Conservation (phyloP, 2,797 vertebrate species). For the Sternotherus odoratus region DNA sequence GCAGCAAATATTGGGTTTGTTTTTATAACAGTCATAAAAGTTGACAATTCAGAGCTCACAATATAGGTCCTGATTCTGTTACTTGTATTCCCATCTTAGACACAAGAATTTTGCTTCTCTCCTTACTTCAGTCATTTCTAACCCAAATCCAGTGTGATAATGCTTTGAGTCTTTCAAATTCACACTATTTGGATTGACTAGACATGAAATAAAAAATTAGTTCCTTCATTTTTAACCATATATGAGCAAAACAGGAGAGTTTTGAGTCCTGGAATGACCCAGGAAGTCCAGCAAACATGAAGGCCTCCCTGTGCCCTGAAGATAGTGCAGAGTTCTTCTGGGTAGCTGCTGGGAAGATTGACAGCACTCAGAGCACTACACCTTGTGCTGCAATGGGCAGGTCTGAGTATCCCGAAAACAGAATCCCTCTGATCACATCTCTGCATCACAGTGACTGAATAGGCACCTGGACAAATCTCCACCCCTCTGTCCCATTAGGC, state of each 20-base stretch:
- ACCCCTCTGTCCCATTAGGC: background rate
- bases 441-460: background rate
- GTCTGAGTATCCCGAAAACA: background rate
- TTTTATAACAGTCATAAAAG: background rate
- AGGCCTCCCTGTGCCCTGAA: background rate
- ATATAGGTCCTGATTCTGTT: background rate
- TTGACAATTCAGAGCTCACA: background rate
- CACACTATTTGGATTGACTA: background rate
- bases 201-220: background rate
- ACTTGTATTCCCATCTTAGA: background rate
- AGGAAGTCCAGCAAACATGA: background rate
- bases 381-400: background rate
- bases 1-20: background rate
- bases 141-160: background rate
- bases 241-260: background rate
- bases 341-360: background rate
- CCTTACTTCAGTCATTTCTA: background rate
- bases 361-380: background rate
- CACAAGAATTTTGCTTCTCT: background rate
- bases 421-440: background rate
- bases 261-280: background rate
- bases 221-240: background rate
- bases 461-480: background rate
- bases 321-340: background rate
- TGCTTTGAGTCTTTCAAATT: background rate